Evolutionary conservation across 2,888 invertebrate genomes (phyloP).

Genomic region (Idaea straminata): DNA sequence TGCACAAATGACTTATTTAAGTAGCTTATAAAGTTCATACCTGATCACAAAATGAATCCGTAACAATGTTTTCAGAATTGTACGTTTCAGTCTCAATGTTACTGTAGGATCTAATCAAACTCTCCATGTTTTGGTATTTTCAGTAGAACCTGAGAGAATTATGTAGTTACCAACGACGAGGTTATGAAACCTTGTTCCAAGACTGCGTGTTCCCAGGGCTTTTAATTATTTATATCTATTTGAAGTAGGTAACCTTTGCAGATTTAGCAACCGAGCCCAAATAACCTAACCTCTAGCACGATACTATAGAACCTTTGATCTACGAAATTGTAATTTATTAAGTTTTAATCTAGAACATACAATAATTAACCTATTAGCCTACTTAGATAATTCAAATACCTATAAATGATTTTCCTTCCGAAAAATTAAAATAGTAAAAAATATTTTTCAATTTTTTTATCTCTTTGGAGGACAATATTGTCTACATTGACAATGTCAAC

Average conservation of each 20-base stretch:
- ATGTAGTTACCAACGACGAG: background rate
- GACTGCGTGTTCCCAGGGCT: background rate
- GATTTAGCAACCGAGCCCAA: background rate
- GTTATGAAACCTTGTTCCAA: slow-evolving; percentile 3
- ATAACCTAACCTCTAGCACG: background rate
- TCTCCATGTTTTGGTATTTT: slow-evolving; percentile 49
- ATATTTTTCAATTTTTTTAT: background rate
- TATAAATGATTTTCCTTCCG: no score
- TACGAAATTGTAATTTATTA: background rate
- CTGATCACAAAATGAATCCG: slow-evolving; percentile 67
- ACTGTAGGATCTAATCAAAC: slow-evolving; percentile 56
- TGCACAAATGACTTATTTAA: slow-evolving; percentile 4
- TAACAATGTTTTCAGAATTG: slow-evolving; percentile 80
- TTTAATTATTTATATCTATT: background rate
- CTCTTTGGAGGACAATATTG: no score
- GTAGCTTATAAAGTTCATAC: slow-evolving; percentile 33
- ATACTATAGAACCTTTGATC: background rate
- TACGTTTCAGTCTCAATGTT: slow-evolving; percentile 68
- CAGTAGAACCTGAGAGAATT: background rate
- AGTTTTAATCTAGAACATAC: background rate
- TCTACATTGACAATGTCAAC: background rate
- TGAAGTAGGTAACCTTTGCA: background rate
- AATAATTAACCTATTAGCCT: background rate
- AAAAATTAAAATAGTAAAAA: background rate
- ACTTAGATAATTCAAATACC: background rate